phyloP scores from a whole-genome alignment of 2,797 vertebrate species.

The Anas flavirostris region DNA sequence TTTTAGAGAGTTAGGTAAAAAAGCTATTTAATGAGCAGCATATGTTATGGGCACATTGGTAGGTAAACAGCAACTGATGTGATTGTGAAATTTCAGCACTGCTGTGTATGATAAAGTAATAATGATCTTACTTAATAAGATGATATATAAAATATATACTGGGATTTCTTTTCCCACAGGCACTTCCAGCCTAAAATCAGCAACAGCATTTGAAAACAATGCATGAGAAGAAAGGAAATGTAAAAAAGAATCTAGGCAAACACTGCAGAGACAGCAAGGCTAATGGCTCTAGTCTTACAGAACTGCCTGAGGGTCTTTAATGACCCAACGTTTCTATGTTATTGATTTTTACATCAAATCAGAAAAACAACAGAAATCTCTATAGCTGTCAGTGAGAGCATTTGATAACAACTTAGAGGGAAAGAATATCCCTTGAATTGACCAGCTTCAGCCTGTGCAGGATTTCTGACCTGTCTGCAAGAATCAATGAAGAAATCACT shows the following conservation, averaged over 20 bases:
- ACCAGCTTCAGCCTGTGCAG: not conserved
- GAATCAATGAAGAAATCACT: not conserved
- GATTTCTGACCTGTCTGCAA: not conserved
- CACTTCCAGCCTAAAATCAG: not conserved
- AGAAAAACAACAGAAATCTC: not conserved
- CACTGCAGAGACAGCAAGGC: not conserved
- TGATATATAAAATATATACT: constrained; percentile 55
- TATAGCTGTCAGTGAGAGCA: not conserved
- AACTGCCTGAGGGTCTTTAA: not conserved
- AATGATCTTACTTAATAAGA: constrained; percentile 42
- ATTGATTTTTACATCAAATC: not conserved
- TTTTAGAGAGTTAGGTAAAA: not conserved
- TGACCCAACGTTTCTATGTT: not conserved
- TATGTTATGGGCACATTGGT: not conserved
- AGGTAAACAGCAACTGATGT: constrained; percentile 6
- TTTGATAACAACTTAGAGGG: not conserved
- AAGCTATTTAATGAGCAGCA: constrained; percentile 6
- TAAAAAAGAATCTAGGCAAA: not conserved
- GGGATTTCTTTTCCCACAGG: constrained; percentile 33
- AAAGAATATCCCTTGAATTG: not conserved
- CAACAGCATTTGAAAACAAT: not conserved
- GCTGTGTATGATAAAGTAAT: constrained; percentile 53
- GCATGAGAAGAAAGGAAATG: not conserved
- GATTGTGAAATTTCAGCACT: constrained; percentile 4
- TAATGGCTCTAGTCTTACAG: not conserved